phyloP scores from a whole-genome alignment of 23 tunicate genomes.

The Ciona savignyi region DNA sequence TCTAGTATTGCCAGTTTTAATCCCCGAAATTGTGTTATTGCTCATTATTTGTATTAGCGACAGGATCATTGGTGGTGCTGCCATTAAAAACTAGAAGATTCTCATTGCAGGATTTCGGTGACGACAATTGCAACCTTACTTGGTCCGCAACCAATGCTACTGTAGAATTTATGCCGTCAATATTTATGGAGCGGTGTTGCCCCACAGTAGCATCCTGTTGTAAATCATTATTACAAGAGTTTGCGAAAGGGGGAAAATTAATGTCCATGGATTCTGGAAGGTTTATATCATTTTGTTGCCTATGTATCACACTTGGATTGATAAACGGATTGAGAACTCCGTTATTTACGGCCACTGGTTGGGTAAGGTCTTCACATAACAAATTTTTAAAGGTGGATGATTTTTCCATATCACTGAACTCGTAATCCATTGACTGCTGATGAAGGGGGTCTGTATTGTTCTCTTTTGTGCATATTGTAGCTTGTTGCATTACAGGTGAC shows the following conservation, averaged over 20 bases:
- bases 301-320: background rate
- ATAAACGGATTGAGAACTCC: background rate
- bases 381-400: background rate
- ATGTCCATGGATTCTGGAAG: background rate
- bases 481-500: background rate
- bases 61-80: background rate
- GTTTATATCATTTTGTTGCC: background rate
- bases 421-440: background rate
- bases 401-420: background rate
- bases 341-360: background rate
- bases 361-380: background rate
- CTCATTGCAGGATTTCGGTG: background rate
- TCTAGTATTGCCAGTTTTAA: background rate
- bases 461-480: no score
- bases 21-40: background rate
- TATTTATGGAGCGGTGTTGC: slow-evolving; percentile 11
- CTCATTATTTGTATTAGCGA: background rate
- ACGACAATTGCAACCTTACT: slow-evolving; percentile 20
- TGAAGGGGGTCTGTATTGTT: no score
- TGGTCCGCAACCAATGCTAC: slow-evolving; percentile 38
- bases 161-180: slow-evolving; percentile 41
- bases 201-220: background rate
- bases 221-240: background rate
- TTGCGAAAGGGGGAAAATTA: background rate
- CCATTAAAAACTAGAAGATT: background rate